Evolutionary conservation across 2,113 vertebrate genomes (phyloP), one percentile per base, ranked within the genome.

Genomic region (Indri indri): DNA sequence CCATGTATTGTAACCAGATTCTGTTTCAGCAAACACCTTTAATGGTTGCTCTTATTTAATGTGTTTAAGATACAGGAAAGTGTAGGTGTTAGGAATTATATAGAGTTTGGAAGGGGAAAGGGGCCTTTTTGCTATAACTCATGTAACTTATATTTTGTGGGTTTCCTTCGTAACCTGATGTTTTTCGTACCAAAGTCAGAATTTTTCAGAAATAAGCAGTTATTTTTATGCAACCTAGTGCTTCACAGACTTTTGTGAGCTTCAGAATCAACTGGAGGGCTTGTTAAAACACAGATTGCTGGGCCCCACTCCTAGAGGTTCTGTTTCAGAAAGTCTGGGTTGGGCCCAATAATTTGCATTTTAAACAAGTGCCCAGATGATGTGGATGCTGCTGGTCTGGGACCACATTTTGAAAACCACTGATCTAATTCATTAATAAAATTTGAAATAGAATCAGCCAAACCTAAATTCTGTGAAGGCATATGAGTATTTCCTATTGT

Each of bases 151-250:
- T 77, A 80, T 57, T 96, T 90, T 92, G 17, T 47, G 23, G 91
- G 1, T 90, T 71, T 71, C 18, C 81, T 94, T 95, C 94, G 20
- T 71, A 96, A 94, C 37, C 16, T 92, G 54, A 76, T 20, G 45
- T 61, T 96, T 96, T 95, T 86, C 20, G 50, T 74, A 68, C 7
- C 18, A 76, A 96, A 22, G 6, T 82, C 32, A 71, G 61, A 96
- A 50, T 27, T 76, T 95, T 91, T 88, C 40, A 86, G 80, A 90
- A 97, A 76, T 93, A 94, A 27, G 30, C 37, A 76, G 4, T 91
- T 92, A 47, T 80, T 96, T 95, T 95, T 80, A 81, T 59, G 8
- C 92, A 83, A 93, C 16, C n/a, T 63, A 66, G 74, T 95, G 40
- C 30, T 92, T 90, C 73, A 92, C 45, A 90, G 52, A 73, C 65